Percentiles rank a stretch among this genome's conserved stretches.
These are phyloP conservation scores for Mandrillus leucophaeus DNA, from an alignment of 2,113 vertebrate genomes.

Conservation along the genomic window DNA sequence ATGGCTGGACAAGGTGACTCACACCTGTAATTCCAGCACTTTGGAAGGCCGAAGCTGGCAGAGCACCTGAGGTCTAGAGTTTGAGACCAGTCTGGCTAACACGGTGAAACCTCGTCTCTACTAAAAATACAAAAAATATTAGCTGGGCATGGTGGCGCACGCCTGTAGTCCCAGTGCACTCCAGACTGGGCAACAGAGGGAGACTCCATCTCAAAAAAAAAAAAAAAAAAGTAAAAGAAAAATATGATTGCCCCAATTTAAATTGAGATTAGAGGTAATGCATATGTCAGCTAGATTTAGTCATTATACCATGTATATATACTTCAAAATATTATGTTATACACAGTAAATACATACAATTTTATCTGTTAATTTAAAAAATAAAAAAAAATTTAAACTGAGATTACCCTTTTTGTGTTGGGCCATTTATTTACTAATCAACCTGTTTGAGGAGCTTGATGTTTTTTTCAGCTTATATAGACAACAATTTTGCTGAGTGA, in stretches of 20 bases:
- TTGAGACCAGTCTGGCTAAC: no score
- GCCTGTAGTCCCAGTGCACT: no score
- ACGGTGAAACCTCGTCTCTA: no score
- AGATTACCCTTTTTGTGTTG: background rate
- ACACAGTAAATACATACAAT: background rate
- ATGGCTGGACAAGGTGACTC: no score
- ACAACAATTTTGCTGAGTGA: background rate
- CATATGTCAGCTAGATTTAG: background rate
- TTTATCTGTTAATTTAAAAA: background rate
- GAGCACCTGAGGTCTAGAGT: no score
- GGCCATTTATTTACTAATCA: background rate
- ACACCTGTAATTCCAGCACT: no score
- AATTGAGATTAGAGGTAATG: background rate
- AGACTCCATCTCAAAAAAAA: background rate
- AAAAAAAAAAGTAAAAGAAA: background rate
- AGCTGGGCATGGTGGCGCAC: no score
- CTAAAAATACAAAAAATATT: no score
- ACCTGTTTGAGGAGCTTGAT: background rate
- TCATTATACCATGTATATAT: background rate
- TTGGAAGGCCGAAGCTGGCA: no score
- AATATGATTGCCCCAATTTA: background rate
- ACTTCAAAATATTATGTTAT: background rate
- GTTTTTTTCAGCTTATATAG: background rate
- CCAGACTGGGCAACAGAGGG: no score
- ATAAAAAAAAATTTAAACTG: background rate